phyloP scores from a whole-genome alignment of 1,140 invertebrate genomes.

The Proales similis region DNA sequence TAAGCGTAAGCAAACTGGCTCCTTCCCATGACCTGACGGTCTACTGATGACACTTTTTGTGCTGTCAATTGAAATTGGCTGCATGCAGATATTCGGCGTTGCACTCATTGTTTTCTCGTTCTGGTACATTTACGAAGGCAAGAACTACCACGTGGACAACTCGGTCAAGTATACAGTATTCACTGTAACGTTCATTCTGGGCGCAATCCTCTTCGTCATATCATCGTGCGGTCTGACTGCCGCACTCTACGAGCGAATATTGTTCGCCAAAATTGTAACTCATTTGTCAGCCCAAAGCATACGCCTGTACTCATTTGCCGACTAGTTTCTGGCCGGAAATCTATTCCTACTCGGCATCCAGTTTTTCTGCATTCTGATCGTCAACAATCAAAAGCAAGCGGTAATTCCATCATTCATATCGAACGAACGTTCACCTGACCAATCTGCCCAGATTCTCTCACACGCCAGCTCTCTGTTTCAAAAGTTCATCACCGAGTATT shows the following conservation, averaged over 20 bases:
- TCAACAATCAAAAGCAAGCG: conserved; percentile 9
- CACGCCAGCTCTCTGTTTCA: conserved; percentile 18
- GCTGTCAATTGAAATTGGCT: too few species aligned
- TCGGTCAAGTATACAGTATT: conserved; percentile 22
- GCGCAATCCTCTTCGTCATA: conserved; percentile 10
- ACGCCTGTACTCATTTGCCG: background rate
- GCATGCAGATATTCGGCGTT: conserved; percentile 13
- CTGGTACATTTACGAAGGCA: conserved; percentile 31
- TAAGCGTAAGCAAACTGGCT: conserved; percentile 5
- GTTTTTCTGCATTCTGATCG: conserved; percentile 1
- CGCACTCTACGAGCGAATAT: conserved; percentile 5
- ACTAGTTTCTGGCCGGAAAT: conserved; percentile 9
- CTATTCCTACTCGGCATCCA: conserved; percentile 2
- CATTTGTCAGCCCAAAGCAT: background rate
- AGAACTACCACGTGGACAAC: conserved; percentile 30
- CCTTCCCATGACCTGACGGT: background rate
- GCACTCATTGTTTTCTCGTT: conserved; percentile 20
- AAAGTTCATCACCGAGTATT: conserved; percentile 5
- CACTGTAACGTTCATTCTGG: conserved; percentile 7
- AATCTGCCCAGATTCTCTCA: too few species aligned
- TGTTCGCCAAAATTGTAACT: conserved; percentile 3
- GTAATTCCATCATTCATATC: too few species aligned
- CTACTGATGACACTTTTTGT: background rate
- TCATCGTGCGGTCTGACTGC: conserved; percentile 9
- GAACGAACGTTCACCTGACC: too few species aligned